Evolutionary conservation across 2,797 vertebrate species (phyloP), one percentile per base, ranked within the genome.

Genomic region (Cynopterus sphinx): DNA sequence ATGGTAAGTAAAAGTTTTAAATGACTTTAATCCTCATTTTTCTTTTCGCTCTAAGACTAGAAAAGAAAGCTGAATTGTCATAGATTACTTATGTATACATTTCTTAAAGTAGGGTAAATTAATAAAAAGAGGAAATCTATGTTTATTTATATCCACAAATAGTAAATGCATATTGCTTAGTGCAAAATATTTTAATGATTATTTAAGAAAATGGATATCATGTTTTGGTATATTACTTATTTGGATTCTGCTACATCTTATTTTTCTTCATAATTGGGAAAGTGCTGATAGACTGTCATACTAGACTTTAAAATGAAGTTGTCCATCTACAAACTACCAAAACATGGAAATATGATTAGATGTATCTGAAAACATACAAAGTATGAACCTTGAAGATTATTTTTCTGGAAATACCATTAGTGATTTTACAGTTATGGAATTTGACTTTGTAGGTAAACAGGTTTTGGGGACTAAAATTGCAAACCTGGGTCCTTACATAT

Each of bases 121-220:
- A 82, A 77, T 70, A 95, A 77, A 87, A 89, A 85, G 10, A 77
- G 10, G 73, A 93, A 78, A 73, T 82, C 21, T 33, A 53, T 9
- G 36, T 85, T 73, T 4, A 85, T 4, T 36, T 87, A 87, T 57
- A n/a, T 39, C 43, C 33, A 85, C n/a, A 74, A 79, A 74, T 79
- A 57, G 17, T 73, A 87, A 90, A 67, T 61, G 8, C 6, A 26
- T 89, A 68, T 70, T 88, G 83, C 19, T 51, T 92, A 92, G 10
- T 87, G 9, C 31, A 92, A 53, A 88, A 67, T 83, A 8, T 82
- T 94, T 90, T 77, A 90, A 49, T 82, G 53, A 73, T 90, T 95
- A 71, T 87, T 83, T 71, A 82, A 96, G 53, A 79, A 92, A 86
- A 77, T 75, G 1, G 43, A 55, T 46, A 68, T 65, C 68, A 65